Base-by-base conservation (phyloP, 2,797 vertebrate genomes). In the Lepus oiostolus region DNA sequence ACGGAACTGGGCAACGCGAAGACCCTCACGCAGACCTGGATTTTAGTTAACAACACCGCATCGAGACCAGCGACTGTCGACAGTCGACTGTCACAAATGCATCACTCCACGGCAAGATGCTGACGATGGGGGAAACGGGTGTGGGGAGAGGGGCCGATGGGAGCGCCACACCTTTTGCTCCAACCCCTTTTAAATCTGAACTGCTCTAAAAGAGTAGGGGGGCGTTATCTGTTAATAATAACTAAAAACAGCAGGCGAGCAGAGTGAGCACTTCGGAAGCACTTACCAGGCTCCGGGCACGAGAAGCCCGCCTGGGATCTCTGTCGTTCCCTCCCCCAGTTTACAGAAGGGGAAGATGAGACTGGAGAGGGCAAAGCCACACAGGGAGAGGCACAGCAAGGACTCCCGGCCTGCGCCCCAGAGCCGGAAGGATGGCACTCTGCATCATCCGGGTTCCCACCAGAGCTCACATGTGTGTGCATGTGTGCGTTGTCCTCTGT, bases 281-380 rank as follows among this genome's bases (percentile, higher is more conserved):
- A 75, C 19, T 26, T 32, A 80, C 22, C 63, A 11, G 5, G 28
- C 5, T 14, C 75, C 24, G 35, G 11, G 63, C 5, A n/a, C 50
- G 4, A 17, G 54, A 16, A 71, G 63, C 38, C 47, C 28, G 7
- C 13, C 1, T 22, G 62, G 68, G 85, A 50, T 50, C 67, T 28
- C n/a, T 8, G 10, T 35, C 28, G 47, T 32, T 5, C 17, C 4
- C 19, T 17, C 76, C 26, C 50, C 35, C n/a, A 30, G 47, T 76
- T 60, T 67, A 79, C 21, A 13, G 12, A 50, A 4, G 35, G 62
- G 17, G 47, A 70, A 75, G 89, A 47, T 2, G n/a, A 90, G 88
- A 70, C 13, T 74, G 63, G 70, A 84, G 94, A 93, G 95, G 10
- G 7, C 47, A 5, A 82, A 82, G 38, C 42, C 83, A 90, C 90